Percentiles rank a stretch among this genome's conserved stretches.
Evolutionary conservation across 2,888 invertebrate genomes (phyloP).

Genomic region (Meandrusa payeni): DNA sequence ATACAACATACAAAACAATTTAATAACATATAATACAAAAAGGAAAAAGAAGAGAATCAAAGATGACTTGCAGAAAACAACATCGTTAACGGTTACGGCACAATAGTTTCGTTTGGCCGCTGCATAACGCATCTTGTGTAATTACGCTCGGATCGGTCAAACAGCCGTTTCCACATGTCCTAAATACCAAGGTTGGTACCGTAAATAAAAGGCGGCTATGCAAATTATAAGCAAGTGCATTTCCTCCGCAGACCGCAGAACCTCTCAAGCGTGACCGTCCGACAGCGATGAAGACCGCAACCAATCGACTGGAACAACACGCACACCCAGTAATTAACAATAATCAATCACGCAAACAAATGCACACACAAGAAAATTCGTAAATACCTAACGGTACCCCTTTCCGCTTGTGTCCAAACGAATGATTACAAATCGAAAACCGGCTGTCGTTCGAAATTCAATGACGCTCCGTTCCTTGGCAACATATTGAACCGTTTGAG

Average conservation of each 20-base stretch:
- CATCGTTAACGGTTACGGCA: background rate
- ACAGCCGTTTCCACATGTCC: conserved; percentile 33
- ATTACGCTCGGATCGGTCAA: conserved; percentile 5
- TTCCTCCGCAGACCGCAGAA: conserved; percentile 41
- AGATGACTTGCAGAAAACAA: no score
- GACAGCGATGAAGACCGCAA: conserved; percentile 36
- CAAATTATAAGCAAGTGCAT: conserved; percentile 37
- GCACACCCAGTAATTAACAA: conserved; percentile 44
- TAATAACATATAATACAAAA: no score
- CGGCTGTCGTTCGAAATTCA: conserved; percentile 24
- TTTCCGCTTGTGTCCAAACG: conserved; percentile 25
- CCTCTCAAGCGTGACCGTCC: conserved; percentile 39
- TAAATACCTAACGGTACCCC: conserved; percentile 16
- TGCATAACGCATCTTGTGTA: conserved; percentile 6
- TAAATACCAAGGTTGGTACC: conserved; percentile 44
- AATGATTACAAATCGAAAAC: conserved; percentile 10
- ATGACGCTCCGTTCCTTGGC: conserved; percentile 27
- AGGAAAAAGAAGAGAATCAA: no score
- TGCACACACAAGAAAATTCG: conserved; percentile 12
- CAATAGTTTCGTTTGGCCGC: background rate
- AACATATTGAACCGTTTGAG: background rate
- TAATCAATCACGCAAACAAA: conserved; percentile 47
- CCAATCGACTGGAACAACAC: conserved; percentile 54
- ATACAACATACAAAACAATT: no score
- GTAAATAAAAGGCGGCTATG: conserved; percentile 46